Evolutionary conservation across 1,140 invertebrate genomes (phyloP), one percentile per base, ranked within the genome.

Genomic region (Latrodectus geometricus): DNA sequence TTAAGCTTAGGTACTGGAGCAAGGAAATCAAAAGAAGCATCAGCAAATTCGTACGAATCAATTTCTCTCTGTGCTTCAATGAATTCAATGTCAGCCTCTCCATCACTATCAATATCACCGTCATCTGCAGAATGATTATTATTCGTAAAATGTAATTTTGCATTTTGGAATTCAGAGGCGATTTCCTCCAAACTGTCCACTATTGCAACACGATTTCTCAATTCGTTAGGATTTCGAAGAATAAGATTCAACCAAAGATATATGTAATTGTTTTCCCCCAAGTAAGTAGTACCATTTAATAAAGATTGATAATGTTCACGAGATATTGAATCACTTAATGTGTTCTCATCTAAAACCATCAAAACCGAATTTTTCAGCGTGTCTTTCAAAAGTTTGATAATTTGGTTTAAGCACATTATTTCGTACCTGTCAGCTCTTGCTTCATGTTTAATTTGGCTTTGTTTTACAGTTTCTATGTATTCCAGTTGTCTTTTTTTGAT

Each of bases 11-110:
- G 0, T 11, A 9, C n/a, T 69, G 17, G 48, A 2, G 15, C 0
- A 54, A 21, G 49, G n/a, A 85, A 20, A 61, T 61, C 52, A 48
- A 61, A 68, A 8, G 35, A 72, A 9, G 66, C 68, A 79, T 70
- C 75, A 15, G 17, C 52, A 15, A 86, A 86, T 61, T 86, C 83
- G 11, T 77, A 48, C 35, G 21, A 17, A 74, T 86, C 66, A 12
- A 86, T 73, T 12, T 61, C 84, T 65, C 84, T 20, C 20, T 77
- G 54, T 35, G 21, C 48, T 79, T 79, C 68, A 23, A 79, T 79
- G 69, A 61, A 86, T 49, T 86, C 84, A 61, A 86, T 52, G 79
- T 86, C 84, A 17, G 9, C 76, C 68, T 85, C 83, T 8, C 20
- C 73, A 54, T 77, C 83, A 23, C 72, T 75, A 61, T 49, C 23